Percentiles rank a stretch among this genome's conserved stretches.
These are phyloP conservation scores for Dysdera silvatica DNA, from an alignment of 1,140 invertebrate genomes.

Conservation along the genomic window DNA sequence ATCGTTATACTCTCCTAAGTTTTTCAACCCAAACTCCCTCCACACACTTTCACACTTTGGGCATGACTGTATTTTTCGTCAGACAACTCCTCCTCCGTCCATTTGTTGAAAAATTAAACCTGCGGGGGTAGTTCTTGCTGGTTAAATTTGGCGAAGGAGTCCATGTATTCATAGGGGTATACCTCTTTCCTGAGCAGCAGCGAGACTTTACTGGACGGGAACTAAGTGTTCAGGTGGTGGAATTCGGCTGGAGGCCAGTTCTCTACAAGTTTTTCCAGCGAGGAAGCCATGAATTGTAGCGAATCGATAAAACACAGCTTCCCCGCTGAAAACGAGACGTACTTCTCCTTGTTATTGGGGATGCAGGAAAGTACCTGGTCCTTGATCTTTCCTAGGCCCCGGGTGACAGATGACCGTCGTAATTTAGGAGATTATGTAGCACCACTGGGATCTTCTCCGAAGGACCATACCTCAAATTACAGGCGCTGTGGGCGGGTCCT, in stretches of 20 bases:
- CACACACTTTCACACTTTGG: background rate
- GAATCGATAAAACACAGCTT: background rate
- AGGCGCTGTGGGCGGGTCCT: background rate
- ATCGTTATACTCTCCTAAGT: conserved; percentile 2
- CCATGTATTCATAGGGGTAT: conserved; percentile 4
- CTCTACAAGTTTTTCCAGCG: background rate
- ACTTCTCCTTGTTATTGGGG: background rate
- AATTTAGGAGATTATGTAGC: conserved; percentile 4
- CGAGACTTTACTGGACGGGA: background rate
- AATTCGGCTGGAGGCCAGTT: background rate
- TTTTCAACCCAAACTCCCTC: background rate
- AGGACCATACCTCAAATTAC: background rate
- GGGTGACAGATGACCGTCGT: background rate
- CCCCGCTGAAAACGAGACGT: background rate
- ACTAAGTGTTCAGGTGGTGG: background rate
- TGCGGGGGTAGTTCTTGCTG: background rate
- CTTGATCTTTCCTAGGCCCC: background rate
- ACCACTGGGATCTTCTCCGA: background rate
- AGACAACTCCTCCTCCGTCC: background rate
- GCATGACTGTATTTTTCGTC: background rate
- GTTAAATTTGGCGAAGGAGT: background rate
- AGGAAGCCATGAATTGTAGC: background rate
- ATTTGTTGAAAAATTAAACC: background rate
- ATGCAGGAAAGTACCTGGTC: background rate
- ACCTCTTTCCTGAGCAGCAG: background rate